phyloP scores from a whole-genome alignment of 2,113 vertebrate species.

The Sigmodon hispidus region DNA sequence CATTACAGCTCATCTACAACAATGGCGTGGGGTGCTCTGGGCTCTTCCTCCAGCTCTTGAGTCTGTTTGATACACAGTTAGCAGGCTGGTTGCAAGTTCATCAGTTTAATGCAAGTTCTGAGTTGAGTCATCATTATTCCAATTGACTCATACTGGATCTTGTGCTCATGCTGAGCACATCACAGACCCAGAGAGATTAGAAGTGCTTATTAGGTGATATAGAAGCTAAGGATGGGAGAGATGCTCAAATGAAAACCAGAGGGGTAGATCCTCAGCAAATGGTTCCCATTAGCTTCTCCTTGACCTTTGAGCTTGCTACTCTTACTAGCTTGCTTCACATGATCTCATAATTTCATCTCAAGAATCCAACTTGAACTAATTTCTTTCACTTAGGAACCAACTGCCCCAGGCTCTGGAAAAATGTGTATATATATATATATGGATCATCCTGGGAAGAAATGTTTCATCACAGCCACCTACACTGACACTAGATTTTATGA shows the following conservation, averaged over 20 bases:
- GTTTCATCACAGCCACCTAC: neutral
- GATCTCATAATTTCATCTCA: slow-evolving; percentile 74
- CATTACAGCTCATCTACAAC: neutral
- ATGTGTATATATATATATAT: neutral
- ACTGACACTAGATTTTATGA: neutral
- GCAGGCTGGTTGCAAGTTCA: no score
- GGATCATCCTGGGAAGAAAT: neutral
- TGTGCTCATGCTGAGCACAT: neutral
- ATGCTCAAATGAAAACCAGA: neutral
- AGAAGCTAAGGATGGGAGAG: neutral
- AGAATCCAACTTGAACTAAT: slow-evolving; percentile 80
- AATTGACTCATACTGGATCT: no score
- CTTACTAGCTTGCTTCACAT: slow-evolving; percentile 75
- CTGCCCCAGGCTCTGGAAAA: slow-evolving; percentile 66
- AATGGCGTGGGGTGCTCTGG: neutral
- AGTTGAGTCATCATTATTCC: neutral
- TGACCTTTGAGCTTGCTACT: slow-evolving; percentile 51
- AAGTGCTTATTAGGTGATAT: neutral
- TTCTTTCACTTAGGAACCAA: slow-evolving; percentile 72
- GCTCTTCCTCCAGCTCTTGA: neutral
- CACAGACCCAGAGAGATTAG: neutral
- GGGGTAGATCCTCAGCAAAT: slow-evolving; percentile 46
- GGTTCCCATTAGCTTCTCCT: slow-evolving; percentile 57
- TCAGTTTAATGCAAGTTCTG: neutral
- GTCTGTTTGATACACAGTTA: neutral